Evolutionary conservation across 2,797 vertebrate species (phyloP).

Genomic region (Cynodonichthys magdalenae): DNA sequence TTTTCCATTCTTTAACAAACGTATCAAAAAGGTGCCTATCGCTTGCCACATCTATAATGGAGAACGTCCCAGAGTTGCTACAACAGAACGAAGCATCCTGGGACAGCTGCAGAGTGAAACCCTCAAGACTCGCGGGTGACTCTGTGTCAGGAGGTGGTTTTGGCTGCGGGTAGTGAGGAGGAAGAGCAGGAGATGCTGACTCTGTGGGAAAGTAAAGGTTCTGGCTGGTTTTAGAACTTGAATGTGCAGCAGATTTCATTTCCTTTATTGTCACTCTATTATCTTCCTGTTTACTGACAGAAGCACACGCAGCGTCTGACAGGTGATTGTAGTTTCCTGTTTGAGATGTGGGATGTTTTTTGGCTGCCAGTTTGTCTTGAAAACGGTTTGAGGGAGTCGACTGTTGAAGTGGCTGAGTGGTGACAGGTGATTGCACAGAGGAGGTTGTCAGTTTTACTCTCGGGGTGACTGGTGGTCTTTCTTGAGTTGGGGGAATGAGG

Average conservation of each 20-base stretch:
- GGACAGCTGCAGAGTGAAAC: constrained; percentile 84
- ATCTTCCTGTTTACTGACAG: constrained; percentile 11
- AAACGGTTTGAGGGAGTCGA: constrained; percentile 35
- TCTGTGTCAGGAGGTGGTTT: constrained; percentile 48
- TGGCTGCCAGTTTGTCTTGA: constrained; percentile 11
- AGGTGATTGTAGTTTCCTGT: not conserved
- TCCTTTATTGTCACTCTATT: constrained; percentile 11
- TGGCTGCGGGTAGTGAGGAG: constrained; percentile 6
- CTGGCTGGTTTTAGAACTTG: constrained; percentile 16
- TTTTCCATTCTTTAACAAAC: constrained; percentile 91
- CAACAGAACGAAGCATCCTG: constrained; percentile 77
- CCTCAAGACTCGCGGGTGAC: constrained; percentile 60
- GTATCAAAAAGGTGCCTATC: constrained; percentile 88
- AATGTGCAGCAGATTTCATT: constrained; percentile 4
- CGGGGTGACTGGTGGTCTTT: constrained; percentile 74
- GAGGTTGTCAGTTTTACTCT: constrained; percentile 75
- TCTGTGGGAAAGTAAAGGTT: not conserved
- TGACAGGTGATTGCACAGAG: constrained; percentile 65
- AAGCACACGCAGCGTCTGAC: not conserved
- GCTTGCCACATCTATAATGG: constrained; percentile 93
- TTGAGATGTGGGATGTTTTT: constrained; percentile 20
- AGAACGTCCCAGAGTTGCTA: constrained; percentile 82
- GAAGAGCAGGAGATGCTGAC: not conserved
- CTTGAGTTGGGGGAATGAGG: constrained; percentile 85
- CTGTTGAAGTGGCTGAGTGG: constrained; percentile 42